These are phyloP conservation scores for Dryadula phaetusa DNA, from an alignment of 2,888 invertebrate genomes.

Conservation along the genomic window DNA sequence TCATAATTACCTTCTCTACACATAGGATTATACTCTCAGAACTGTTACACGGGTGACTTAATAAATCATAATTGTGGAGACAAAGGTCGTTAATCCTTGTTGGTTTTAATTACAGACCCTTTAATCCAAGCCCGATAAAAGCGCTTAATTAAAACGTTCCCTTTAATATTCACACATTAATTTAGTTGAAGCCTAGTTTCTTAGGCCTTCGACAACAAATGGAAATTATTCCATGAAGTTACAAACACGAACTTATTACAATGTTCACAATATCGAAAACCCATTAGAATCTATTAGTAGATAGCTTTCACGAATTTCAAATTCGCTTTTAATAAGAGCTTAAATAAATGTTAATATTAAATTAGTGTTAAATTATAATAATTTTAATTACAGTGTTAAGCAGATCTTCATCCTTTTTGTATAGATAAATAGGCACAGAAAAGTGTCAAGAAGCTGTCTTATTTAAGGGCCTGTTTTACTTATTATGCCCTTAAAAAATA, in stretches of 20 bases:
- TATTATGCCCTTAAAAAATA: too few species aligned
- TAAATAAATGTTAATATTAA: too few species aligned
- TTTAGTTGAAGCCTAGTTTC: slow-evolving; percentile 40
- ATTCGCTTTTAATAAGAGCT: not conserved
- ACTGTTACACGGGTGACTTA: slow-evolving; percentile 53
- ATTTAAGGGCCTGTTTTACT: too few species aligned
- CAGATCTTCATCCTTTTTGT: too few species aligned
- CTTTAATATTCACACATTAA: slow-evolving; percentile 44
- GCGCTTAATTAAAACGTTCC: slow-evolving; percentile 72
- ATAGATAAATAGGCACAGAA: too few species aligned
- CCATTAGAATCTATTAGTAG: not conserved
- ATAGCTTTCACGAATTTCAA: not conserved
- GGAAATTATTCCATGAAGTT: slow-evolving; percentile 22
- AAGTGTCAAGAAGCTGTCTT: too few species aligned
- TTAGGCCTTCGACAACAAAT: slow-evolving; percentile 26
- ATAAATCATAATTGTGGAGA: slow-evolving; percentile 75
- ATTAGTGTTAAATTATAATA: too few species aligned
- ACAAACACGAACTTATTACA: not conserved
- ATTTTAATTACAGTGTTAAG: not conserved
- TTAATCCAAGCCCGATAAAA: slow-evolving; percentile 71
- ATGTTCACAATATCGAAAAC: not conserved
- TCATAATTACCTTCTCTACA: slow-evolving; percentile 32
- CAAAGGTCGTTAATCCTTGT: slow-evolving; percentile 74
- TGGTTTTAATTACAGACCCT: slow-evolving; percentile 71
- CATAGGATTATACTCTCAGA: slow-evolving; percentile 32